Conservation (phyloP, 2,113 vertebrate species). For the Jaculus jaculus region DNA sequence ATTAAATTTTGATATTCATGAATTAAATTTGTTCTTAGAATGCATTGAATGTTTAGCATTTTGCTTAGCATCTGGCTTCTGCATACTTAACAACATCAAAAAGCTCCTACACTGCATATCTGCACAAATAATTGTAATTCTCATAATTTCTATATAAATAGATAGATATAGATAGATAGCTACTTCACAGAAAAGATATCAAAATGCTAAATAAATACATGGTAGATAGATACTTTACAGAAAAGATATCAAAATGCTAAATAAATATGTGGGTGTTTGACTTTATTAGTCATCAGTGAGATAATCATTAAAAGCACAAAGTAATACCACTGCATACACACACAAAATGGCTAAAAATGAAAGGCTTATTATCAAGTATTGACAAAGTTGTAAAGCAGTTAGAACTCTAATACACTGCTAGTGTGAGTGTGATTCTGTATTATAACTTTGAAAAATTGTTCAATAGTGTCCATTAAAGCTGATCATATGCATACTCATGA, state of each 20-base stretch:
- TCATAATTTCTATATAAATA: not conserved
- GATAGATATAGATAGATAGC: too few relatives aligned
- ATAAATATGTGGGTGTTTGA: not conserved
- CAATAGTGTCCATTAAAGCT: not conserved
- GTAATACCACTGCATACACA: not conserved
- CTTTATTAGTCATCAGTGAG: not conserved
- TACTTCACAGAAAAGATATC: not conserved
- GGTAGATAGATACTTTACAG: not conserved
- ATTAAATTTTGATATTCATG: conserved; percentile 27
- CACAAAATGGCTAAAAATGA: not conserved
- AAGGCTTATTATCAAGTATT: not conserved
- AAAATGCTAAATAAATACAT: not conserved
- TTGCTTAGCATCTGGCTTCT: not conserved
- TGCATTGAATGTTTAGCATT: not conserved
- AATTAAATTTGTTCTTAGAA: conserved; percentile 27
- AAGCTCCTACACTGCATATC: not conserved
- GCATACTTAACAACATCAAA: not conserved
- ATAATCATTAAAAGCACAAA: not conserved
- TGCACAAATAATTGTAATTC: not conserved
- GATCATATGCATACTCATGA: not conserved
- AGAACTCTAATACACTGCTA: not conserved
- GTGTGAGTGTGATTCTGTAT: not conserved
- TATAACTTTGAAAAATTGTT: not conserved
- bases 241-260: not conserved
- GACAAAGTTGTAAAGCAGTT: not conserved